Percentiles rank a stretch among this genome's conserved stretches.
phyloP scores from a whole-genome alignment of 2,797 vertebrate genomes.

The Lagorchestes hirsutus region DNA sequence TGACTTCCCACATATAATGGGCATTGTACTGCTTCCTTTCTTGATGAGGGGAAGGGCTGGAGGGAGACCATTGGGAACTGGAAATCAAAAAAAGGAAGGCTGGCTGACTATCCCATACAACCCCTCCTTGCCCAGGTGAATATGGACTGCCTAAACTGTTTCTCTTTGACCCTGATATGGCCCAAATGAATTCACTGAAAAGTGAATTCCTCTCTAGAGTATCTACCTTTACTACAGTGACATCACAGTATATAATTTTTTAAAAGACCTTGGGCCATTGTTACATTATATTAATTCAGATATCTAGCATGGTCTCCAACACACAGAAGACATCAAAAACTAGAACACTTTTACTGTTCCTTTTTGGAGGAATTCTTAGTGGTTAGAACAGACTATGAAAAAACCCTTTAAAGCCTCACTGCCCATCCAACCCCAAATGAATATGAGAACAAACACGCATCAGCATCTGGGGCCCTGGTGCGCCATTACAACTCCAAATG shows the following conservation, averaged over 20 bases:
- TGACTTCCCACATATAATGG: no score
- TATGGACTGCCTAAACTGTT: not conserved
- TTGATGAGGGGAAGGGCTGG: no score
- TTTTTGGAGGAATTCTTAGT: not conserved
- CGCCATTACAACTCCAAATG: not conserved
- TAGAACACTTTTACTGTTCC: not conserved
- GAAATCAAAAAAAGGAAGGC: no score
- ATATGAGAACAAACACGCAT: not conserved
- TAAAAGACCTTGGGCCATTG: not conserved
- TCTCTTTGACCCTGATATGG: not conserved
- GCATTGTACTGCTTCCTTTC: no score
- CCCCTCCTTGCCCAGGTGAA: not conserved
- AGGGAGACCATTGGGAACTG: no score
- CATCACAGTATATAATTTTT: not conserved
- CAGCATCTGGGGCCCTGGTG: not conserved
- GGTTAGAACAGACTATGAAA: not conserved
- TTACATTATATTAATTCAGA: not conserved
- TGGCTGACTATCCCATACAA: not conserved
- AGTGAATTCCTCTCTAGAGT: not conserved
- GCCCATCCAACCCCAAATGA: not conserved
- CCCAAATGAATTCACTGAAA: not conserved
- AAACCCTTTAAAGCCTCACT: not conserved
- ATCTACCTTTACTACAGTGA: not conserved
- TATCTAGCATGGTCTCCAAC: not conserved
- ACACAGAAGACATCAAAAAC: not conserved